Evolutionary conservation across 2,797 vertebrate species (phyloP), one percentile per base, ranked within the genome.

Genomic region (Benthosema pterotum): DNA sequence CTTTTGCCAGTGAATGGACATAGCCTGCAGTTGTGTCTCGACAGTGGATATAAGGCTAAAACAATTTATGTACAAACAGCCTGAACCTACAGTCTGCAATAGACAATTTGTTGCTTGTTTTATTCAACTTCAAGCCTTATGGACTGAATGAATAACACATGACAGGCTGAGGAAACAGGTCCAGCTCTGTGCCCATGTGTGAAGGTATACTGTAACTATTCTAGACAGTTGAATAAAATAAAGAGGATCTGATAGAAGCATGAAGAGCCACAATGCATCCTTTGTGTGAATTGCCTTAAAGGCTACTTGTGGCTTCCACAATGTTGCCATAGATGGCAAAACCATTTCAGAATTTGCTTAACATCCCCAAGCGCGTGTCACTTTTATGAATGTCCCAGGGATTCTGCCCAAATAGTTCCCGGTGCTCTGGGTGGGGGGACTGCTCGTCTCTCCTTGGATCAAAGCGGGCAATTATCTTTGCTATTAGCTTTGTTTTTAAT

Each of bases 151-250:
- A 9, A 38, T 38, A 76, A 70, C 17, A 67, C 51, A 59, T 82
- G 69, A 84, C 66, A 59, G 49, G 80, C 54, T 43, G 5, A 64
- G 70, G 74, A 83, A 87, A 77, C 78, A 82, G 82, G 73, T 68
- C 65, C 57, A 25, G 60, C 53, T 11, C 61, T 22, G 28, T 25
- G 0, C 3, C 56, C 58, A 53, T n/a, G 60, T n/a, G 5, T 50
- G 54, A 71, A 65, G 57, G 59, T 72, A 45, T 59, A 59, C n/a
- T n/a, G n/a, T n/a, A n/a, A n/a, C n/a, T n/a, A n/a, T n/a, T 38
- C 22, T 25, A 38, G 32, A 51, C 50, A 4, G 13, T 38, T 14
- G 58, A 43, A 11, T 60, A 28, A 69, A 74, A 71, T 43, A 59
- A 73, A 51, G 25, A 50, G 53, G 65, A 69, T 55, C 64, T 56